Base-by-base conservation (phyloP, 2,797 vertebrate genomes). In the Malurus leucopterus region DNA sequence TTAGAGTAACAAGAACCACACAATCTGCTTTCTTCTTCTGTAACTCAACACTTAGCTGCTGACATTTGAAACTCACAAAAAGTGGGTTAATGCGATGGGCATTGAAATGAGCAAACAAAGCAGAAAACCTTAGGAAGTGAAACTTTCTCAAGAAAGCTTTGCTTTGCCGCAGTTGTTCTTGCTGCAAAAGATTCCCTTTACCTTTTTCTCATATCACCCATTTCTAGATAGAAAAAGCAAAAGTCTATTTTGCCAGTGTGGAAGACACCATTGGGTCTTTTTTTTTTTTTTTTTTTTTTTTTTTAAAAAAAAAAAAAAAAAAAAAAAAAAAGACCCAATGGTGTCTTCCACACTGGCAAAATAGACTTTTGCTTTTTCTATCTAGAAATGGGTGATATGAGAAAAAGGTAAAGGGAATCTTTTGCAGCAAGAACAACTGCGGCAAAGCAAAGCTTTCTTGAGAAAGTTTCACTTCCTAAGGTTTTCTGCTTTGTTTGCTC, bases 401-500 rank as follows among this genome's bases (percentile, higher is more conserved):
- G 38, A 84, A 82, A 84, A 91, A 82, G 29, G 21, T 58, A 71
- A 88, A 75, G 89, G 70, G 38, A 84, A 78, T 58, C 50, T 59
- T 83, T 73, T 84, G 61, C 64, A 89, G 29, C 32, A 68, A 73
- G 15, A 70, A 43, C 47, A 86, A 64, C 71, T 84, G 74, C 72
- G 89, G 47, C 41, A 76, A 64, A 63, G 74, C 89, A 91, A 49
- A 93, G 11, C 17, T 93, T 93, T 91, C 95, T 89, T 95, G 92
- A 93, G 93, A 95, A 94, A 92, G 94, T 95, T 95, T 95, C 93
- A 95, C 85, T 93, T 91, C 86, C 87, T 95, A 94, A 89, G 68
- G 61, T 65, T 89, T 94, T 91, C 68, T 74, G 91, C 92, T 91
- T 75, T 44, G 85, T 82, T 88, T 82, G 95, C 95, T 93, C 64